phyloP scores from a whole-genome alignment of 2,888 invertebrate genomes.

The Cinara cedri region DNA sequence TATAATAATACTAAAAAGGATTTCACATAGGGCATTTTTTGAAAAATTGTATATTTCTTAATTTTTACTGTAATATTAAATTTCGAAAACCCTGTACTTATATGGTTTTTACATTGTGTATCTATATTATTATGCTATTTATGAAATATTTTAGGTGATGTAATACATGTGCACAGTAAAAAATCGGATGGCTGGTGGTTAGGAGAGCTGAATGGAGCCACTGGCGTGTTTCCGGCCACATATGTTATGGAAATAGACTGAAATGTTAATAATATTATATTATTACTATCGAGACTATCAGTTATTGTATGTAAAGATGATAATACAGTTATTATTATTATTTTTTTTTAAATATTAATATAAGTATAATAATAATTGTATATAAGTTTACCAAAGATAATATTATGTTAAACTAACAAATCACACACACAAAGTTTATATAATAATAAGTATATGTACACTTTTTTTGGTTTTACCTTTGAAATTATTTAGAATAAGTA shows the following conservation, averaged over 20 bases:
- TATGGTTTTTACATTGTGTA: no score
- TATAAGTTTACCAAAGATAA: conserved; percentile 45
- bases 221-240: conserved; percentile 92
- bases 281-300: no score
- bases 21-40: no score
- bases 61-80: no score
- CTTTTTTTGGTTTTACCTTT: conserved; percentile 19
- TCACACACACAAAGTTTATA: conserved; percentile 21
- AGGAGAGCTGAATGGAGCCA: conserved; percentile 82
- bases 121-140: no score
- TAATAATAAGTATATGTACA: conserved; percentile 6
- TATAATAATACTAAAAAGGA: no score
- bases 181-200: conserved; percentile 96
- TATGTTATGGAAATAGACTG: conserved; percentile 82
- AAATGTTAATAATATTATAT: no score
- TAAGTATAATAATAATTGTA: neutral
- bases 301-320: no score
- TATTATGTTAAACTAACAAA: conserved; percentile 42
- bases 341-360: neutral
- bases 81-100: no score
- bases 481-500: conserved; percentile 8
- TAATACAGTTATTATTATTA: no score
- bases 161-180: conserved; percentile 86
- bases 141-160: conserved; percentile 77
- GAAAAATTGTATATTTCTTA: no score